Conservation (phyloP, 2,888 invertebrate genomes). For the Athalia rosae region DNA sequence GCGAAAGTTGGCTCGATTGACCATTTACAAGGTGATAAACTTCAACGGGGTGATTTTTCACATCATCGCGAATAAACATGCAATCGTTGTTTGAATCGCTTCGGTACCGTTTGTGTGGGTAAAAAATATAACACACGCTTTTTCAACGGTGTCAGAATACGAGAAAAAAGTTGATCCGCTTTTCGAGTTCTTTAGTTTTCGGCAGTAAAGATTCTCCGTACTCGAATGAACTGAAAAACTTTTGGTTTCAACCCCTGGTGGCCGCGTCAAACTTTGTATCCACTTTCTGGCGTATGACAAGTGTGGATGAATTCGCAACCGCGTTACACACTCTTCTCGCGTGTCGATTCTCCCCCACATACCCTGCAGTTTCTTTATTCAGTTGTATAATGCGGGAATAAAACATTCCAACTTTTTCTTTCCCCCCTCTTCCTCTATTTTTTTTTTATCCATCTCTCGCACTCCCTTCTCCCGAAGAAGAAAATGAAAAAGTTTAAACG, state of each 20-base stretch:
- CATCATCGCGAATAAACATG: no score
- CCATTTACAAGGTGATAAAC: neutral
- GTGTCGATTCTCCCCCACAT: neutral
- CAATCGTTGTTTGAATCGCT: no score
- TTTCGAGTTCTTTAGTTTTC: neutral
- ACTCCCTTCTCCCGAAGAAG: neutral
- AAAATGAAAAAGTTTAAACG: slow-evolving; percentile 44
- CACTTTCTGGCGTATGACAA: slow-evolving; percentile 42
- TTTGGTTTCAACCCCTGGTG: slow-evolving; percentile 35
- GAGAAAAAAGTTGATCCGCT: slow-evolving; percentile 4
- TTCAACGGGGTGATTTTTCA: no score
- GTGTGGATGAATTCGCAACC: slow-evolving; percentile 41
- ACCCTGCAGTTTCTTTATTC: slow-evolving; percentile 30
- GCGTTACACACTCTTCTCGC: slow-evolving; percentile 26
- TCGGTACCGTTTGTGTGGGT: no score
- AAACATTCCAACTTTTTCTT: slow-evolving; percentile 26
- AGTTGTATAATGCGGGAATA: slow-evolving; percentile 39
- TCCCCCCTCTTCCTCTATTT: no score
- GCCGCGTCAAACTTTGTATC: slow-evolving; percentile 42
- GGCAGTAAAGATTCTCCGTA: slow-evolving; percentile 27
- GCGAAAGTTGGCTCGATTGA: neutral
- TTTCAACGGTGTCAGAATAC: neutral
- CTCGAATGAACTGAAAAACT: slow-evolving; percentile 38
- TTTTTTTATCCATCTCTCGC: no score
- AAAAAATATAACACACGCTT: no score